Base-by-base conservation (phyloP, 1,140 invertebrate genomes). In the Drosophila baimaii region DNA sequence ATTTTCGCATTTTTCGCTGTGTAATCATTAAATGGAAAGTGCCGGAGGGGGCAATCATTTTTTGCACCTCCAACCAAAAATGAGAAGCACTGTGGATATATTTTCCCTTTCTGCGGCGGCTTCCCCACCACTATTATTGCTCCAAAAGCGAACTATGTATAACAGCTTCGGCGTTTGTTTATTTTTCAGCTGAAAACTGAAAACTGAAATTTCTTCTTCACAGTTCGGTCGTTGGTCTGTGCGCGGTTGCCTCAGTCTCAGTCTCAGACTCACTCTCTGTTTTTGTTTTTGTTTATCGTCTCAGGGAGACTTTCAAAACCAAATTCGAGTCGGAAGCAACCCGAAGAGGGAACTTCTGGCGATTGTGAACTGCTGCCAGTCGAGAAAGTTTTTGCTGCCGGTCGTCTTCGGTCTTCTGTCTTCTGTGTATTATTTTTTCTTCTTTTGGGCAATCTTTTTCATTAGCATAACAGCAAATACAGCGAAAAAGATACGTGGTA, bases 281-380 rank as follows among this genome's bases (percentile, higher is more conserved):
- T 72, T 76, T 82, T 86, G 79, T 83, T 77, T 66, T 83, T 88
- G 83, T 86, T 82, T 83, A 86, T 88, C 70, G 68, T 78, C 77
- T 81, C 66, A 81, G 59, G 58, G 58, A 77, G 73, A 77, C 73
- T 77, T 77, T 77, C 73, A 77, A 76, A 73, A 46, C 70, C 69
- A 68, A 72, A 72, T 64, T 64, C 39, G 54, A 59, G 39, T 59
- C 62, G 62, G 62, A 64, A 64, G 62, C 54, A 29, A n/a, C 12
- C 41, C 25, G 12, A 29, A 37, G 19, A 58, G 68, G 47, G 56
- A 56, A 41, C 72, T 74, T 75, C 70, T 66, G 33, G 69, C 35
- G 21, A 65, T 69, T 65, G 23, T 65, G 52, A 56, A 29, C n/a
- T 49, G 46, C 46, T 69, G 69, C 33, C 33, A 41, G 55, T 66